Conservation (phyloP, 1,140 invertebrate genomes). For the Sarcophaga bullata region DNA sequence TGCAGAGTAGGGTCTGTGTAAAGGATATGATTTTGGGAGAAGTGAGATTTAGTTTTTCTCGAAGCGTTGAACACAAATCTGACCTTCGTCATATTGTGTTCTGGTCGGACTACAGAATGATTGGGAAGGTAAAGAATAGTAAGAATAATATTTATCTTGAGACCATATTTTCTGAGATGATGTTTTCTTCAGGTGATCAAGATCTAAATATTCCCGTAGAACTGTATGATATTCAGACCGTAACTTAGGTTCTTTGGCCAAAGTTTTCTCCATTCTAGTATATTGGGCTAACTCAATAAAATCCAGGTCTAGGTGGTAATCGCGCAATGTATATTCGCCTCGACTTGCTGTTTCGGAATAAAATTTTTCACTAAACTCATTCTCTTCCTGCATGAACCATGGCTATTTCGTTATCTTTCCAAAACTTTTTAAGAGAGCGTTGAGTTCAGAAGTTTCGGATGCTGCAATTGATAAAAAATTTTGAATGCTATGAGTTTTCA, state of each 20-base stretch:
- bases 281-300: not conserved
- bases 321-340: slow-evolving; percentile 7
- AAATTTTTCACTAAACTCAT: not conserved
- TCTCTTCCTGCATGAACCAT: no score
- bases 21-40: slow-evolving; percentile 9
- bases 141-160: slow-evolving; percentile 14
- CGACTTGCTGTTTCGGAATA: slow-evolving; percentile 1
- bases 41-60: not conserved
- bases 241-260: not conserved
- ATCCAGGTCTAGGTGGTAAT: not conserved
- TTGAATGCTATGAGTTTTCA: no score
- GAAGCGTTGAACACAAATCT: slow-evolving; percentile 20
- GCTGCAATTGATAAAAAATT: not conserved
- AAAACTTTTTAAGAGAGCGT: not conserved
- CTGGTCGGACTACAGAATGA: not conserved
- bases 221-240: not conserved
- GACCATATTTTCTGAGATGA: not conserved
- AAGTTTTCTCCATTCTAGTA: not conserved
- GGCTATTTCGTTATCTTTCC: not conserved
- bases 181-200: not conserved
- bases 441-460: not conserved
- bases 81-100: not conserved
- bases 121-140: slow-evolving; percentile 1
- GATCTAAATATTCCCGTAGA: not conserved
- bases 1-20: slow-evolving; percentile 13